Percentiles rank a stretch among this genome's conserved stretches.
phyloP scores from a whole-genome alignment of 2,113 vertebrate species.

The Diadophis punctatus region DNA sequence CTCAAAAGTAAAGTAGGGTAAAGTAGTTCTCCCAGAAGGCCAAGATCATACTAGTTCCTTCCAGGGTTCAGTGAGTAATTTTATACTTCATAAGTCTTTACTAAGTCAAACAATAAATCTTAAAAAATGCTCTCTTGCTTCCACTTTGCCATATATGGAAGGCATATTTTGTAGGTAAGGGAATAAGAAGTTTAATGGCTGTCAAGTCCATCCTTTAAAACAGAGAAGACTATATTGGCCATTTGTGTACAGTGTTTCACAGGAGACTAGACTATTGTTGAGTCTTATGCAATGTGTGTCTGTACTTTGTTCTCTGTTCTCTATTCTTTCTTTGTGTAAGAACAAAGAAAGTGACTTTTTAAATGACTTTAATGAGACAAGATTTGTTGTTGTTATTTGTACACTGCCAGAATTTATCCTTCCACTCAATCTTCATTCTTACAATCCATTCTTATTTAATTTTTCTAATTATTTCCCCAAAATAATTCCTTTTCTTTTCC shows the following conservation, averaged over 20 bases:
- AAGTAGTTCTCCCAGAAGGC: neutral
- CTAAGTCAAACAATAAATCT: neutral
- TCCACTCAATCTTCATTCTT: neutral
- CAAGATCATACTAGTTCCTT: neutral
- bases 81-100: neutral
- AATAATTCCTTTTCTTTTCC: neutral
- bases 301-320: neutral
- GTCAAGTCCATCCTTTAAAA: neutral
- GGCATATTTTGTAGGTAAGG: neutral
- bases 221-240: neutral
- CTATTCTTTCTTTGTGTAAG: neutral
- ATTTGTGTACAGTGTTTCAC: neutral
- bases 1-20: neutral
- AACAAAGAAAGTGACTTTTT: neutral
- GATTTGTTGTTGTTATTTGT: neutral
- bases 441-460: neutral
- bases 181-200: neutral
- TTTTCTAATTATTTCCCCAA: neutral
- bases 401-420: neutral
- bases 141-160: neutral
- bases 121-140: neutral
- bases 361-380: neutral
- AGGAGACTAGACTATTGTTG: neutral
- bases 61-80: neutral
- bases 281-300: neutral